Percentiles rank a stretch among this genome's conserved stretches.
Evolutionary conservation across 2,113 vertebrate species (phyloP).

Genomic region (Spea multiplicata): DNA sequence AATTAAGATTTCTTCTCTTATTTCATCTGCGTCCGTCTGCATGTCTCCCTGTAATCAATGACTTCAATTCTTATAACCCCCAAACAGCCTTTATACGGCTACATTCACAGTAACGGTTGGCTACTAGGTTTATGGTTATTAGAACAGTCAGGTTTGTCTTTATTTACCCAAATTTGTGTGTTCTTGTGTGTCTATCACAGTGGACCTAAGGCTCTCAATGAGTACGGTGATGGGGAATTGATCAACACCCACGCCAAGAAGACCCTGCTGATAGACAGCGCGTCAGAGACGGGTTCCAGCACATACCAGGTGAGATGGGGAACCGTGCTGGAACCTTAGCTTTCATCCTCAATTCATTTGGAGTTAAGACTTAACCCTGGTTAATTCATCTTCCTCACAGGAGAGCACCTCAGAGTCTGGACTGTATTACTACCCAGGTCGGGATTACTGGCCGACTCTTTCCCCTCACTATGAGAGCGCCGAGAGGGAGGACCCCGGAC

Average conservation of each 20-base stretch:
- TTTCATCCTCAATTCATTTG: too few relatives aligned
- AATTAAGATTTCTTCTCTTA: too few relatives aligned
- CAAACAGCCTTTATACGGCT: too few relatives aligned
- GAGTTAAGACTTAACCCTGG: too few relatives aligned
- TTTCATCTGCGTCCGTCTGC: too few relatives aligned
- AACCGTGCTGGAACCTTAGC: not conserved
- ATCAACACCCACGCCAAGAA: conserved; percentile 60
- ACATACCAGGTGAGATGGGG: conserved; percentile 43
- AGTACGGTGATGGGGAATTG: conserved; percentile 62
- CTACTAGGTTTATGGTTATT: not conserved
- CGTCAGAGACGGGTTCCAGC: conserved; percentile 60
- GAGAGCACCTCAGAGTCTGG: conserved; percentile 55
- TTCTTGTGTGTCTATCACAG: not conserved
- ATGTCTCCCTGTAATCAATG: not conserved
- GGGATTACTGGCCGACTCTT: conserved; percentile 57
- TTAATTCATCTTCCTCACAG: not conserved
- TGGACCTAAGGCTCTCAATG: conserved; percentile 54
- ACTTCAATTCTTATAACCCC: too few relatives aligned
- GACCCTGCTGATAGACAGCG: conserved; percentile 68
- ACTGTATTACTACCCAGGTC: conserved; percentile 64
- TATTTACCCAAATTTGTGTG: not conserved
- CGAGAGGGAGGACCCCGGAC: conserved; percentile 51
- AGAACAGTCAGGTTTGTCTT: too few relatives aligned
- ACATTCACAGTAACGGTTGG: too few relatives aligned
- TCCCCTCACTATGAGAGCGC: conserved; percentile 59